phyloP scores from a whole-genome alignment of 1,140 invertebrate species.

The Acyrthosiphon pisum region DNA sequence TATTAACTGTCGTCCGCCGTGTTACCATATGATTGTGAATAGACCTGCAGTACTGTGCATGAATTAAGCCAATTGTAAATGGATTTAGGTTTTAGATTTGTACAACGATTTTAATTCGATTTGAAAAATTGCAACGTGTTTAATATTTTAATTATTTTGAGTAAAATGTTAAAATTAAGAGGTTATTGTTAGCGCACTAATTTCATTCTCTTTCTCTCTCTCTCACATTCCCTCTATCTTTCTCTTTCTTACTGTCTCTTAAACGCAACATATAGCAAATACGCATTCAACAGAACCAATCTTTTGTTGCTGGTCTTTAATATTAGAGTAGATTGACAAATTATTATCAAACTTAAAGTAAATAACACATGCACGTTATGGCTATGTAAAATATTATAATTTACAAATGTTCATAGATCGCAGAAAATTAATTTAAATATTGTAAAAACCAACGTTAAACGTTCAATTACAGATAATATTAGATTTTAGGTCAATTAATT shows the following conservation, averaged over 20 bases:
- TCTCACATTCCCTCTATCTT: background rate
- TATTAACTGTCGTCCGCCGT: slow-evolving; percentile 14
- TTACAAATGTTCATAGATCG: too few relatives aligned
- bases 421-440: too few relatives aligned
- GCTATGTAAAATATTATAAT: background rate
- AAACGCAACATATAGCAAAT: too few relatives aligned
- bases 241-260: background rate
- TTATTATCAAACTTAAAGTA: background rate
- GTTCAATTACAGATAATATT: background rate
- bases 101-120: background rate
- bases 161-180: background rate
- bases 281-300: background rate
- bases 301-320: background rate
- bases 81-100: background rate
- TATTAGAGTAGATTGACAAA: background rate
- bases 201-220: background rate
- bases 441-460: background rate
- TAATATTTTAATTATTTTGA: background rate
- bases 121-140: background rate
- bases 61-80: background rate
- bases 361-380: background rate
- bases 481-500: background rate
- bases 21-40: background rate
- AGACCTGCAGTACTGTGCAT: background rate
- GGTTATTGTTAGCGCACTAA: background rate